Base-by-base conservation (phyloP, 2,797 vertebrate genomes). In the Trichosurus vulpecula region DNA sequence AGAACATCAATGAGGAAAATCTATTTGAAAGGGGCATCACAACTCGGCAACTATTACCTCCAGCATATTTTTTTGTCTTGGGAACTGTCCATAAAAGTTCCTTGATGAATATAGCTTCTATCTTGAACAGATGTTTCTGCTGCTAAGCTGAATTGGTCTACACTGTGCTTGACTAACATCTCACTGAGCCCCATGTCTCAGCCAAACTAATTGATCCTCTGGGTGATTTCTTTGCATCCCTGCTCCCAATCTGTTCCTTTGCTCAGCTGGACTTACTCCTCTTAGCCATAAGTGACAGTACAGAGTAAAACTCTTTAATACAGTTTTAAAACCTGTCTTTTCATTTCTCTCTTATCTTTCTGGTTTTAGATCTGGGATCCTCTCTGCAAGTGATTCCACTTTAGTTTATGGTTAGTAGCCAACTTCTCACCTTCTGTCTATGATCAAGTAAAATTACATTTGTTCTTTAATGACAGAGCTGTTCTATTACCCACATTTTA, bases 121-220 rank as follows among this genome's bases (percentile, higher is more conserved):
- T 87, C 74, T 87, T 87, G 74, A 87, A 87, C n/a, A 87, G 74
- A 87, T 87, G 74, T 87, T 87, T 87, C 74, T 87, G 74, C 74
- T 27, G 41, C 74, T 87, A 87, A 47, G 74, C 74, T 87, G 74
- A 87, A 87, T 51, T 87, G 41, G 74, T 87, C 74, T 87, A 87
- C 25, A 47, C 74, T 47, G 74, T 87, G 74, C 74, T 87, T 87
- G 74, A 87, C 74, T 87, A 87, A 87, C 74, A 87, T 87, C 74
- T 87, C 74, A 47, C 22, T 87, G 25, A 47, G 74, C 41, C 74
- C 41, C 74, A 27, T 47, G 74, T 87, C 74, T 87, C 74, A 87
- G 74, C 41, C 74, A 87, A 87, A 87, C 74, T 87, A 87, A 87
- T 87, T 87, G 74, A 87, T 87, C 74, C 41, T 87, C 41, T 87